A percentile compares a stretch with the other conserved stretches of the same genome.
Evolutionary conservation across 2,797 vertebrate species (phyloP).

Genomic region (Chromis chromis): DNA sequence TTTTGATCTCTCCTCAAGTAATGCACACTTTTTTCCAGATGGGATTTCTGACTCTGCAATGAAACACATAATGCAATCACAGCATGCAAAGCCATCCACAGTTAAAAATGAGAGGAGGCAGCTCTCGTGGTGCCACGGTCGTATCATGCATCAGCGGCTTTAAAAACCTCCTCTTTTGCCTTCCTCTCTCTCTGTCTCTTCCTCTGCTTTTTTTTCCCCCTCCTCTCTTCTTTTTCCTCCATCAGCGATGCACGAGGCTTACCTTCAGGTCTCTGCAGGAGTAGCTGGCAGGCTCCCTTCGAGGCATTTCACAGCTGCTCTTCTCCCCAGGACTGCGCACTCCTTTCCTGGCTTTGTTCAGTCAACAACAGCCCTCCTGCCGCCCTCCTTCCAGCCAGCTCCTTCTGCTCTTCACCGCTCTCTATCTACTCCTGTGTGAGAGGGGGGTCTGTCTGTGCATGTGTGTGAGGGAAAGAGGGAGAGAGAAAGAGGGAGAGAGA

Average conservation of each 20-base stretch:
- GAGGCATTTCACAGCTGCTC: conserved; percentile 83
- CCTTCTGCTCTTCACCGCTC: conserved; percentile 74
- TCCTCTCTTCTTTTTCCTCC: not conserved
- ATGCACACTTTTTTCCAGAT: conserved; percentile 47
- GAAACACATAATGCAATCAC: conserved; percentile 55
- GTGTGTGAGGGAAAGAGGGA: conserved; percentile 34
- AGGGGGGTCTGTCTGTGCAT: conserved; percentile 63
- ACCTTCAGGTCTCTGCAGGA: conserved; percentile 85
- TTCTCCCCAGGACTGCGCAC: conserved; percentile 74
- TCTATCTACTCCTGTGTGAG: conserved; percentile 74
- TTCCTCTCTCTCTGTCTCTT: conserved; percentile 26
- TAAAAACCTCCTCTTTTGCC: conserved; percentile 45
- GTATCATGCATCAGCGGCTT: conserved; percentile 65
- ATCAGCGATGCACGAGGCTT: conserved; percentile 62
- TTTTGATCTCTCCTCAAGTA: conserved; percentile 29
- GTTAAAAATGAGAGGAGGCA: conserved; percentile 57
- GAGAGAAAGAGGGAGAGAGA: conserved; percentile 30
- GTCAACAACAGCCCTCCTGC: conserved; percentile 72
- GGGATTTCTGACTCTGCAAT: conserved; percentile 40
- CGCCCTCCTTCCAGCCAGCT: conserved; percentile 72
- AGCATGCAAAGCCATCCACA: conserved; percentile 54
- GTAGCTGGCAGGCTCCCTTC: conserved; percentile 77
- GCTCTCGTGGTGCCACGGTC: conserved; percentile 47
- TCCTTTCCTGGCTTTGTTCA: conserved; percentile 79
- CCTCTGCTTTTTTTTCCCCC: conserved; percentile 15